phyloP scores from a whole-genome alignment of 2,888 invertebrate genomes.

The Polyploca ridens region DNA sequence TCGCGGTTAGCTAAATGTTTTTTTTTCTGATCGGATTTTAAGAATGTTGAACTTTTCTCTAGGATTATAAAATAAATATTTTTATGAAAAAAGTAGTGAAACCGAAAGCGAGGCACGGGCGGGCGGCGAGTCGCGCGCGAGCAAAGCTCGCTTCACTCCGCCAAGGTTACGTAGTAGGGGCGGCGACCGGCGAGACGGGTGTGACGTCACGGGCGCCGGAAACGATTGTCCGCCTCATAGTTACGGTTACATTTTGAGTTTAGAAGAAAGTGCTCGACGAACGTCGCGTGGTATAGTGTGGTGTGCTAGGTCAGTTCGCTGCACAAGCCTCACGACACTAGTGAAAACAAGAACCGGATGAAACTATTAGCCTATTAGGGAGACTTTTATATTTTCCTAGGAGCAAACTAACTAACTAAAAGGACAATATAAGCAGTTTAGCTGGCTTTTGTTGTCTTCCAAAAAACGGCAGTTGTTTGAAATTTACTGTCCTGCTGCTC shows the following conservation, averaged over 20 bases:
- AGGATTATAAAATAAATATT: slow-evolving; percentile 52
- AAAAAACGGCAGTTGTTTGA: slow-evolving; percentile 48
- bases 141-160: slow-evolving; percentile 34
- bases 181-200: slow-evolving; percentile 71
- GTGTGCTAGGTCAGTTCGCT: slow-evolving; percentile 77
- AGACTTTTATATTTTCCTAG: slow-evolving; percentile 5
- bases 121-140: slow-evolving; percentile 33
- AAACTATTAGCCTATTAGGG: slow-evolving; percentile 12
- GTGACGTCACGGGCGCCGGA: slow-evolving; percentile 84
- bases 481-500: slow-evolving; percentile 25
- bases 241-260: slow-evolving; percentile 83
- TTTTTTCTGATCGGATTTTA: slow-evolving; percentile 31
- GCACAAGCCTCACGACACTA: slow-evolving; percentile 24
- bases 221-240: slow-evolving; percentile 80
- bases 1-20: slow-evolving; percentile 24
- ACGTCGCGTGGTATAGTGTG: slow-evolving; percentile 27
- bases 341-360: slow-evolving; percentile 9
- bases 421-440: slow-evolving; percentile 38
- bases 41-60: slow-evolving; percentile 34
- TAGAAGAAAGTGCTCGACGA: slow-evolving; percentile 78
- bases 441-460: slow-evolving; percentile 29
- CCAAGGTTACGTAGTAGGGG: slow-evolving; percentile 78
- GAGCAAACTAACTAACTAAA: background rate
- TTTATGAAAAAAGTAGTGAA: slow-evolving; percentile 61
- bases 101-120: slow-evolving; percentile 62